A percentile compares a stretch with the other conserved stretches of the same genome.
Conservation (phyloP, 2,797 vertebrate genomes). For the Acanthurus leucopareius region DNA sequence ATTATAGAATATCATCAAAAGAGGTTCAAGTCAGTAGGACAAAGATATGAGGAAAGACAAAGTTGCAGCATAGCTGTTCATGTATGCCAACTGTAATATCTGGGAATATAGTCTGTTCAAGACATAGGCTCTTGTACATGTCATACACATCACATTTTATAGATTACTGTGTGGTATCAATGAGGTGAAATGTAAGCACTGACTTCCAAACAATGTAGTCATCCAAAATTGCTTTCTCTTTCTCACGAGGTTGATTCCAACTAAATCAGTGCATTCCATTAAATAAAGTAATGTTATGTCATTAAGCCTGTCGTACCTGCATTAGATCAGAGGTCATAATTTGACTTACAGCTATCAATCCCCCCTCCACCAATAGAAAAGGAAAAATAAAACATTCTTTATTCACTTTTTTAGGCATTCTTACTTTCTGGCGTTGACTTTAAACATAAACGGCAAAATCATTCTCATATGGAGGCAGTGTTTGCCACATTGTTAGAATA, state of each 20-base stretch:
- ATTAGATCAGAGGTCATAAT: constrained; percentile 48
- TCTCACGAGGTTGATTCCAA: constrained; percentile 44
- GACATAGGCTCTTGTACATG: constrained; percentile 52
- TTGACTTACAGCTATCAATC: constrained; percentile 56
- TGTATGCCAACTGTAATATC: constrained; percentile 30
- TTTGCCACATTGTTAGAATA: constrained; percentile 66
- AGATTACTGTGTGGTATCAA: constrained; percentile 69
- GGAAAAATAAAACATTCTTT: constrained; percentile 35
- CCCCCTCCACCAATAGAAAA: constrained; percentile 28
- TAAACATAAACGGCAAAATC: constrained; percentile 69
- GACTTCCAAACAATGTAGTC: constrained; percentile 65
- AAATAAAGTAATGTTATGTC: constrained; percentile 28
- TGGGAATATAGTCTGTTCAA: constrained; percentile 29
- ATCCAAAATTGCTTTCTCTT: constrained; percentile 54
- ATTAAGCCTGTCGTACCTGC: constrained; percentile 40
- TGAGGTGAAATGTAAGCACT: constrained; percentile 73
- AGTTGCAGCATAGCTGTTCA: constrained; percentile 17
- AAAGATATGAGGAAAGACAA: constrained; percentile 19
- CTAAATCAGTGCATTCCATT: constrained; percentile 45
- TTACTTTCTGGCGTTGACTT: constrained; percentile 52
- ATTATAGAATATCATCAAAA: constrained; percentile 13
- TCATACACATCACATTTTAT: constrained; percentile 67
- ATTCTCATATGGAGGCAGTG: constrained; percentile 71
- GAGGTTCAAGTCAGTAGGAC: constrained; percentile 37
- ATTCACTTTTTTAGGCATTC: constrained; percentile 47